A percentile compares a stretch with the other conserved stretches of the same genome.
phyloP scores from a whole-genome alignment of 1,140 invertebrate species.

The Drosophila saltans region DNA sequence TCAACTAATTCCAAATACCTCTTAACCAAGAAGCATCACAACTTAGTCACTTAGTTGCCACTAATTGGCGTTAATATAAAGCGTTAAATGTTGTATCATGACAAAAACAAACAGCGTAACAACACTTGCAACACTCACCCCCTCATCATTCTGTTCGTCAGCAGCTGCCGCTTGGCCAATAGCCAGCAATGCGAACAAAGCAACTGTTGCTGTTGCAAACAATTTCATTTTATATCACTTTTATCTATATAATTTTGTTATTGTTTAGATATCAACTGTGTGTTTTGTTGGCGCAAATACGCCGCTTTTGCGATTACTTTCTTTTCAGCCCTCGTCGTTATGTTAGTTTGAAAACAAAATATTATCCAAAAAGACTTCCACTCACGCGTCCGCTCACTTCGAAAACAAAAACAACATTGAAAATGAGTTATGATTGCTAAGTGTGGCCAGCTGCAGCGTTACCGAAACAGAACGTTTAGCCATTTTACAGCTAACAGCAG shows the following conservation, averaged over 20 bases:
- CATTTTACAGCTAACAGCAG: no score
- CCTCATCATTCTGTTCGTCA: constrained; percentile 45
- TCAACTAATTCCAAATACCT: constrained; percentile 22
- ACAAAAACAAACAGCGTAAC: constrained; percentile 50
- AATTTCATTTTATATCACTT: constrained; percentile 58
- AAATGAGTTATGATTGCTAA: neutral
- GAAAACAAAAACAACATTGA: constrained; percentile 11
- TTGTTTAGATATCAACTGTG: constrained; percentile 1
- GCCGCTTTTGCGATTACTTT: constrained; percentile 19
- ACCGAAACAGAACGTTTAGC: no score
- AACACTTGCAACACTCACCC: constrained; percentile 57
- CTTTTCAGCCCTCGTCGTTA: neutral
- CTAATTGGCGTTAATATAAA: constrained; percentile 43
- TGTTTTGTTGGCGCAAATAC: constrained; percentile 21
- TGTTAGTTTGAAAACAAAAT: constrained; percentile 5
- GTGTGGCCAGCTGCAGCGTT: no score
- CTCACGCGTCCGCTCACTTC: constrained; percentile 3
- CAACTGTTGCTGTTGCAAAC: constrained; percentile 77
- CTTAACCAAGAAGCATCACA: constrained; percentile 28
- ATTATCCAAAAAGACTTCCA: neutral
- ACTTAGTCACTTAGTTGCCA: constrained; percentile 41
- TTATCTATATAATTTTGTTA: neutral
- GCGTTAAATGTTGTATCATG: constrained; percentile 66
- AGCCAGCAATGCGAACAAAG: constrained; percentile 55
- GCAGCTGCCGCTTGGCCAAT: constrained; percentile 53